These are phyloP conservation scores for Troglohyphantes excavatus DNA, from an alignment of 2,888 invertebrate species.

Conservation along the genomic window DNA sequence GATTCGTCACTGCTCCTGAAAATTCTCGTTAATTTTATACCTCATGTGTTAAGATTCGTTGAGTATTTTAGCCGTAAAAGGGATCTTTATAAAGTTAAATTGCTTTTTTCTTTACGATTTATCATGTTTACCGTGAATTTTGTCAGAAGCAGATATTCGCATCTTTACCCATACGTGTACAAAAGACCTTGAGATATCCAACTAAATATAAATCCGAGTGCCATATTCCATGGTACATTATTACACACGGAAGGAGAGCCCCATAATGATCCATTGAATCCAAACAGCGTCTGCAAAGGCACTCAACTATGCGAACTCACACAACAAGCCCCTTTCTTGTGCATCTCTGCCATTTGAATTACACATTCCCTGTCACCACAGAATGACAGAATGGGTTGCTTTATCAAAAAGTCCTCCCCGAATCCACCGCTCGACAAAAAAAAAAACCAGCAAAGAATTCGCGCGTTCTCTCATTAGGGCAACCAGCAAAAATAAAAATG, in stretches of 20 bases:
- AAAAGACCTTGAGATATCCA: neutral
- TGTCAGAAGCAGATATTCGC: too few species aligned
- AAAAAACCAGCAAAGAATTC: conserved; percentile 25
- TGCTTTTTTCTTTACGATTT: too few species aligned
- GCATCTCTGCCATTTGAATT: neutral
- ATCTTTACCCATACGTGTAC: too few species aligned
- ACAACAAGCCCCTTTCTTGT: neutral
- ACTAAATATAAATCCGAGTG: neutral
- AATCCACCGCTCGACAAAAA: conserved; percentile 7
- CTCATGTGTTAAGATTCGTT: too few species aligned
- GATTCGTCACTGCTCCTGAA: too few species aligned
- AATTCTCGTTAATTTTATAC: too few species aligned
- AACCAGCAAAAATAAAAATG: conserved; percentile 60
- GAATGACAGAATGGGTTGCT: conserved; percentile 48
- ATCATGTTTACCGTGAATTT: too few species aligned
- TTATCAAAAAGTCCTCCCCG: conserved; percentile 46
- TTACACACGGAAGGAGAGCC: neutral
- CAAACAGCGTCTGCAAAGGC: neutral
- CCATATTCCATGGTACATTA: neutral
- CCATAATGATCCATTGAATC: neutral
- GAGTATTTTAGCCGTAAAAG: too few species aligned
- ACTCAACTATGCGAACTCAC: neutral
- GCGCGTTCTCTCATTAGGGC: conserved; percentile 67
- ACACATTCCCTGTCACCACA: conserved; percentile 24
- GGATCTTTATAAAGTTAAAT: too few species aligned